Evolutionary conservation across 2,888 invertebrate species (phyloP).

Genomic region (Mythimna ferrago): DNA sequence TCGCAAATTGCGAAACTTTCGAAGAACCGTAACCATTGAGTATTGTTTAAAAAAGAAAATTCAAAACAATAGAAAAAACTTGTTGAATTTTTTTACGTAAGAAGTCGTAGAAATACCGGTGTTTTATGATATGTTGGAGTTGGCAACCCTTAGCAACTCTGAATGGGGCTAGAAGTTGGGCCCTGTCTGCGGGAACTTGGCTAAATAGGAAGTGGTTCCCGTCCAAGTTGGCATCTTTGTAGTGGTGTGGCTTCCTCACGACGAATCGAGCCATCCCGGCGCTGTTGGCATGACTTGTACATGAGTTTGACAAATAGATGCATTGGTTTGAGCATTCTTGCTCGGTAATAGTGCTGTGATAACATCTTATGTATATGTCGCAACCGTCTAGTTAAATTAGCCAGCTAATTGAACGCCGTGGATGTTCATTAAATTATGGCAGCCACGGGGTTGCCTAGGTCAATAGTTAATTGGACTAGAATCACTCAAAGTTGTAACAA

Average conservation of each 20-base stretch:
- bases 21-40: background rate
- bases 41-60: conserved; percentile 46
- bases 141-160: conserved; percentile 37
- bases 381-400: too few species aligned
- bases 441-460: too few species aligned
- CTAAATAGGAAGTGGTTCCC: conserved; percentile 64
- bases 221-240: conserved; percentile 68
- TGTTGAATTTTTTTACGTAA: conserved; percentile 10
- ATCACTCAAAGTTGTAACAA: too few species aligned
- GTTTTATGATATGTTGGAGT: conserved; percentile 24
- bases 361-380: too few species aligned
- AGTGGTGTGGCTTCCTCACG: conserved; percentile 68
- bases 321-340: background rate
- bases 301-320: conserved; percentile 9
- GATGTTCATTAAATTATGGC: too few species aligned
- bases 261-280: conserved; percentile 62
- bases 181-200: conserved; percentile 61
- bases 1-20: conserved; percentile 44
- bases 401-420: too few species aligned
- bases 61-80: conserved; percentile 36
- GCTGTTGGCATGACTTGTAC: conserved; percentile 11
- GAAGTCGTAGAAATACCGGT: conserved; percentile 33
- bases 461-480: too few species aligned
- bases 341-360: background rate
- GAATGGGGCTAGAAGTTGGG: conserved; percentile 43